Evolutionary conservation across 2,888 invertebrate species (phyloP), one percentile per base, ranked within the genome.

Genomic region (Macrosoma leucophasiata): DNA sequence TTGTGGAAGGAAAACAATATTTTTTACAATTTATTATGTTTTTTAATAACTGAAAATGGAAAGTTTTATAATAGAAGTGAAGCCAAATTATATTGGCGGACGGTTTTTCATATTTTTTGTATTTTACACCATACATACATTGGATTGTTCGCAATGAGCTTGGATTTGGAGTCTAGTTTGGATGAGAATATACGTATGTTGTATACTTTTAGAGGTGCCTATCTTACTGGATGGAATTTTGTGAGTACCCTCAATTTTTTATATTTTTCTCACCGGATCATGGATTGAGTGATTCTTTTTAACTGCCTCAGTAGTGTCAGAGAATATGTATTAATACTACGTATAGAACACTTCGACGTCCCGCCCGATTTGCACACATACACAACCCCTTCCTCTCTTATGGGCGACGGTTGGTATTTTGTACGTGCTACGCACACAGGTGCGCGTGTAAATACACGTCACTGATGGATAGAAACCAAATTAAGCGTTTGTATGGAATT

Each of bases 141-240:
- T 0, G 52, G 41, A 0, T 2, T 63, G 2, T 64, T 53, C n/a
- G 68, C 69, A 0, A 31, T 45, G 0, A 43, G 50, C 1, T 13
- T 69, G 1, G 52, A 66, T 5, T 28, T 78, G n/a, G 39, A 38
- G 1, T 34, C 20, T 0, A 58, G 58, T 33, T 15, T 40, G 0
- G 32, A 52, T 1, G 21, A 46, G 0, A 54, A 69, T 5, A 41
- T 81, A 3, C 52, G 46, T n/a, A 60, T 55, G n/a, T 19, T 79
- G 2, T 61, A 64, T 4, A 60, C 49, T 3, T 77, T 38, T 23
- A 47, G 61, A 1, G 31, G 44, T 5, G 75, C 55, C 2, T 74
- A 64, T 20, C 33, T 79, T 0, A 81, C 78, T 9, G 78, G 78
- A 6, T 81, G 79, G 79, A 78, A 71, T 55, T 72, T 78, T 46